Evolutionary conservation across 37 sponge, comb jelly and placozoan species (phyloP).

Genomic region (Axinella damicornis): DNA sequence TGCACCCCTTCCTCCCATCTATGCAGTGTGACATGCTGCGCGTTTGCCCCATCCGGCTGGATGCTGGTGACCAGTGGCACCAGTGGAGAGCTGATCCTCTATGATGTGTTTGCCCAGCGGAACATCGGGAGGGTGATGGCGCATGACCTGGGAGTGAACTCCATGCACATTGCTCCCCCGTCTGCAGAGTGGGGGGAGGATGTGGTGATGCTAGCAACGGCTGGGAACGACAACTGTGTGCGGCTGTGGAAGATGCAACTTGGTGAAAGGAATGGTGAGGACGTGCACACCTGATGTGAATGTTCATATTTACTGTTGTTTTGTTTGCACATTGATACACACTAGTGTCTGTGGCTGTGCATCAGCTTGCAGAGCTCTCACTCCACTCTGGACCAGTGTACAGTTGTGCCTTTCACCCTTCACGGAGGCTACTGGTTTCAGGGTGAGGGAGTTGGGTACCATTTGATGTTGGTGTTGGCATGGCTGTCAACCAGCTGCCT

Average conservation of each 20-base stretch:
- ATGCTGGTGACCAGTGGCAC: slow-evolving; percentile 57
- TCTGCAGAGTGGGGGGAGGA: neutral
- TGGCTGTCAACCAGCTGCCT: neutral
- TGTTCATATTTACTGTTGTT: too few relatives aligned
- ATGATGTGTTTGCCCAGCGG: slow-evolving; percentile 31
- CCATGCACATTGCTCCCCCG: slow-evolving; percentile 24
- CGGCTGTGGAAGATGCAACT: slow-evolving; percentile 49
- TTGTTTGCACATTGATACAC: neutral
- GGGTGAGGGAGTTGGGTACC: slow-evolving; percentile 1
- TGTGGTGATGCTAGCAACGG: slow-evolving; percentile 13
- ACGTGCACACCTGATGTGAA: too few relatives aligned
- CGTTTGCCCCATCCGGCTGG: slow-evolving; percentile 69
- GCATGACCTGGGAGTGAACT: slow-evolving; percentile 76
- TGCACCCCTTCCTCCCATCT: too few relatives aligned
- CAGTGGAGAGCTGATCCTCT: slow-evolving; percentile 63
- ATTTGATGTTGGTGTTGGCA: neutral
- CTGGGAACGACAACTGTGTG: slow-evolving; percentile 31
- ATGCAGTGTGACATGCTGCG: slow-evolving; percentile 52
- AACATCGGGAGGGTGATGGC: slow-evolving; percentile 2
- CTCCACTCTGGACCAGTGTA: slow-evolving; percentile 56
- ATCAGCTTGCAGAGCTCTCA: neutral
- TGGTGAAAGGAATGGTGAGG: neutral
- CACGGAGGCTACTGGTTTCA: neutral
- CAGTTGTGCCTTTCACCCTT: slow-evolving; percentile 40
- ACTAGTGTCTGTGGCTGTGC: slow-evolving; percentile 6